phyloP scores from a whole-genome alignment of 1,140 invertebrate genomes.

The Cyphomyrmex costatus region DNA sequence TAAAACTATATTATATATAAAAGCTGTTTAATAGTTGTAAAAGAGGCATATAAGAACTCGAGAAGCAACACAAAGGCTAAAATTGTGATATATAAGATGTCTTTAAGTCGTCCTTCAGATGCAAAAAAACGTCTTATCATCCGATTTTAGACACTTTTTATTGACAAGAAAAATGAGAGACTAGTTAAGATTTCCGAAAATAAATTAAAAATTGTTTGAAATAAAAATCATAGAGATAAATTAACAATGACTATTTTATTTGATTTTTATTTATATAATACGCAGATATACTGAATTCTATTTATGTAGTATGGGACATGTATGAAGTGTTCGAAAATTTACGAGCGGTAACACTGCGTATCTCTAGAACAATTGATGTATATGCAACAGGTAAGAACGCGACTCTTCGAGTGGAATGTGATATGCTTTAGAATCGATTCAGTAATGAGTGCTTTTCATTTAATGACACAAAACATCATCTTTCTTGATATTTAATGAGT shows the following conservation, averaged over 20 bases:
- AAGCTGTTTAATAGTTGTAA: neutral
- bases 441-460: too few relatives aligned
- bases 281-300: neutral
- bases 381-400: neutral
- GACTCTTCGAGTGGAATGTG: slow-evolving; percentile 46
- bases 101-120: too few relatives aligned
- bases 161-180: neutral
- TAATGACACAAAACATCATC: too few relatives aligned
- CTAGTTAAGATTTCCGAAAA: neutral
- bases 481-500: too few relatives aligned
- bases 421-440: slow-evolving; percentile 36
- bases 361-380: neutral
- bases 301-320: neutral
- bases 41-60: neutral
- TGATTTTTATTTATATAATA: slow-evolving; percentile 1
- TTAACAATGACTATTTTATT: neutral
- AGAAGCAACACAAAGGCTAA: too few relatives aligned
- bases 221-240: slow-evolving; percentile 5
- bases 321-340: slow-evolving; percentile 21
- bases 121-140: too few relatives aligned
- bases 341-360: slow-evolving; percentile 1
- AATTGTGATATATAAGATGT: too few relatives aligned
- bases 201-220: slow-evolving; percentile 16
- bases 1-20: slow-evolving; percentile 6
- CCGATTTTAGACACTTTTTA: too few relatives aligned